Evolutionary conservation across 2,888 invertebrate species (phyloP), one percentile per base, ranked within the genome.

Genomic region (Cremastinae sp.): DNA sequence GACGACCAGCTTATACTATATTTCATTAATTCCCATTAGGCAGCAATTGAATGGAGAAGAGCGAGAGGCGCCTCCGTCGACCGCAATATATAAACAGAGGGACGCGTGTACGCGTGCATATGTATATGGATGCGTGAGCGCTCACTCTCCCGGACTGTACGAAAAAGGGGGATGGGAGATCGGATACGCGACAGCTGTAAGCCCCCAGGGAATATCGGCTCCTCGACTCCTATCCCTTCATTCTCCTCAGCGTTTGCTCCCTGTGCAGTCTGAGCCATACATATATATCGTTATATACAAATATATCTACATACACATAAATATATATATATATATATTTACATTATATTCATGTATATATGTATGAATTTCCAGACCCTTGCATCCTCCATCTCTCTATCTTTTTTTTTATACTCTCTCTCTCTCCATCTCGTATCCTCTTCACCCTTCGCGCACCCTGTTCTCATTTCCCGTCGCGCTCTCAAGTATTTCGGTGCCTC

Each of bases 111-210:
- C 47, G 7, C 14, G 22, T 12, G 14, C n/a, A 20, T 20, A 14
- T 22, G 12, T 28, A 22, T 9, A 16, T 76, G 61, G 61, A 65
- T 75, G 79, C 80, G 77, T 79, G 79, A 78, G 72, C 71, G 78
- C 61, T 73, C 49, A 58, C 61, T 68, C 68, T 70, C 74, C 56
- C 62, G 62, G 66, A 73, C 65, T 75, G 68, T 59, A n/a, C n/a
- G n/a, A n/a, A n/a, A 54, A 73, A 72, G 75, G 79, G 78, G 83
- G 84, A 84, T 86, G 87, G 87, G 87, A n/a, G n/a, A 88, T 88
- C 82, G 88, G 87, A 83, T 87, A 84, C 83, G 87, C 88, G 88
- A 89, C 88, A 88, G 88, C 88, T 89, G 88, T 86, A 86, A 87
- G 83, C 86, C 88, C 84, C 85, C 70, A 75, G 87, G 86, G 87